Base-by-base conservation (phyloP, 64 coral and sea anemone species). In the Acropora tenuis region DNA sequence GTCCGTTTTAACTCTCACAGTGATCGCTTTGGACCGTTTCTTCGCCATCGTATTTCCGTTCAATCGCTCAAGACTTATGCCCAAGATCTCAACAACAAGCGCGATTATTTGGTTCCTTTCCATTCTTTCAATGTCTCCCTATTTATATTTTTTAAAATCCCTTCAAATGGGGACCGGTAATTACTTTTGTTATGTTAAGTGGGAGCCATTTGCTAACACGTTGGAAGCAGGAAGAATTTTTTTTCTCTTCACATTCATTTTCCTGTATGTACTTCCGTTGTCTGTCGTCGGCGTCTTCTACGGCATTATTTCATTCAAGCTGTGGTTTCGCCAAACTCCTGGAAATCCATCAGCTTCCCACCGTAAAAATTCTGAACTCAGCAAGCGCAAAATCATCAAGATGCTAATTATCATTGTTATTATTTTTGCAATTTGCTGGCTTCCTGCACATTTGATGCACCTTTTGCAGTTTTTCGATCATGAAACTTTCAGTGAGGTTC, bases 331-430 rank as follows among this genome's bases (percentile, higher is more conserved):
- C 10, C 87, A 87, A 78, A 83, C 88, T 76, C 94, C 94, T 19
- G 94, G 94, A 13, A 95, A 95, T 59, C 94, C 94, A 6, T 82
- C 89, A 1, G 78, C 78, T 17, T 73, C 50, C 5, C 92, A 95
- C 48, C 77, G 68, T 15, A 69, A 89, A 65, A 65, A 82, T 8
- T 84, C 89, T 5, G 66, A 95, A 47, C 17, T 50, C 47, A 88
- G 66, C 69, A 96, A 93, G 82, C 16, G 74, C 9, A 47, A 87
- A 18, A 84, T 87, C 2, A 86, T 96, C 50, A 96, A 89, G 75
- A 92, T 96, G 80, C 61, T 96, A 43, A 89, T 96, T n/a, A 79
- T 93, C 4, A 87, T 96, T 2, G 94, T 96, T 12, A n/a, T 96
- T 11, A 86, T 89, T 45, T 96, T 96, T 50, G 74, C 94, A 5